These are phyloP conservation scores for Prolemur simus DNA, from an alignment of 2,113 vertebrate species.

Conservation along the genomic window DNA sequence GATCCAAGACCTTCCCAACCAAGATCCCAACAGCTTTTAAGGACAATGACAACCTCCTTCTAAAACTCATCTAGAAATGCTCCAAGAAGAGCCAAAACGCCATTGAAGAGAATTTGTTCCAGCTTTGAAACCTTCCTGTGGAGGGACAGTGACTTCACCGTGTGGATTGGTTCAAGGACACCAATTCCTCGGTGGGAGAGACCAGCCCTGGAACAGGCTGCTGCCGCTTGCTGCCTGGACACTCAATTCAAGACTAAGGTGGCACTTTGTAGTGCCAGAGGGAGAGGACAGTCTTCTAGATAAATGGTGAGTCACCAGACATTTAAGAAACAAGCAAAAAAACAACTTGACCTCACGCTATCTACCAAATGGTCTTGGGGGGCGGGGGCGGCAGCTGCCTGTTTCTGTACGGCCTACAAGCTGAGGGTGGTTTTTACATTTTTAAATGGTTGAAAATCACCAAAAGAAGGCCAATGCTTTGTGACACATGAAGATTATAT, in stretches of 20 bases:
- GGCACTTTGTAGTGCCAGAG: not conserved
- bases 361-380: not conserved
- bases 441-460: not conserved
- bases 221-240: not conserved
- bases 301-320: not conserved
- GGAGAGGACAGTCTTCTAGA: not conserved
- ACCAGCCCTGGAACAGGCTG: rapidly evolving
- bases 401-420: not conserved
- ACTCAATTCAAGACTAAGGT: not conserved
- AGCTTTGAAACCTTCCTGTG: not conserved
- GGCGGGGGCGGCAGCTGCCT: not conserved
- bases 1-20: not conserved
- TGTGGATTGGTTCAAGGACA: not conserved
- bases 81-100: not conserved
- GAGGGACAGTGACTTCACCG: not conserved
- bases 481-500: not conserved
- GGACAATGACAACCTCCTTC: not conserved
- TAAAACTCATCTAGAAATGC: not conserved
- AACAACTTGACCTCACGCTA: not conserved
- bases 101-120: not conserved
- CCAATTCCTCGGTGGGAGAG: not conserved
- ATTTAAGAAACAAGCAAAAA: not conserved
- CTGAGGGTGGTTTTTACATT: not conserved
- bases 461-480: not conserved
- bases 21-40: not conserved